A percentile compares a stretch with the other conserved stretches of the same genome.
Evolutionary conservation across 2,113 vertebrate genomes (phyloP).

Genomic region (Neodontobutis hainanensis): DNA sequence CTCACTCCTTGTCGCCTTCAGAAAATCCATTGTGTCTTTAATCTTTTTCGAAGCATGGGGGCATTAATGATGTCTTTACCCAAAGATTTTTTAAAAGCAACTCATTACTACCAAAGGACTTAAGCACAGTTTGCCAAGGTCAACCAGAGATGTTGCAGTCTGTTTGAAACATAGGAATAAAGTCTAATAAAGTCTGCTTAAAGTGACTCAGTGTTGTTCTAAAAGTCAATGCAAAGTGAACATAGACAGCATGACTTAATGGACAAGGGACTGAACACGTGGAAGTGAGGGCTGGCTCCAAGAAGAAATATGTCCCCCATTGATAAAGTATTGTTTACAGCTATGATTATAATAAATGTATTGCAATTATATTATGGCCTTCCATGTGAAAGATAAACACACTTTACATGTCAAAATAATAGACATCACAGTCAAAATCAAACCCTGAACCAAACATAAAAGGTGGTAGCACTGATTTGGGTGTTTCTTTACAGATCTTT

Average conservation of each 20-base stretch:
- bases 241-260: not conserved
- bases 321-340: no score
- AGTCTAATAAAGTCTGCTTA: not conserved
- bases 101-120: conserved; percentile 58
- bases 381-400: no score
- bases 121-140: conserved; percentile 23
- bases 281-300: no score
- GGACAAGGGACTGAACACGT: no score
- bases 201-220: conserved; percentile 11
- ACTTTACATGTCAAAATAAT: no score
- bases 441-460: no score
- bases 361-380: no score
- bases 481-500: not conserved
- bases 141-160: conserved; percentile 11
- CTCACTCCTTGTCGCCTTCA: conserved; percentile 34
- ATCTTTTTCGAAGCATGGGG: not conserved
- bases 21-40: not conserved
- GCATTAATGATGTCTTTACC: conserved; percentile 22
- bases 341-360: no score
- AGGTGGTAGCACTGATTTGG: no score
- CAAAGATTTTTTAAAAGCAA: conserved; percentile 13
- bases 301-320: no score
- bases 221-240: conserved; percentile 10
- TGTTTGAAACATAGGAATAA: conserved; percentile 1
- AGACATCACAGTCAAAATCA: no score